Base-by-base conservation (phyloP, 2,888 invertebrate species). In the Automeris io region DNA sequence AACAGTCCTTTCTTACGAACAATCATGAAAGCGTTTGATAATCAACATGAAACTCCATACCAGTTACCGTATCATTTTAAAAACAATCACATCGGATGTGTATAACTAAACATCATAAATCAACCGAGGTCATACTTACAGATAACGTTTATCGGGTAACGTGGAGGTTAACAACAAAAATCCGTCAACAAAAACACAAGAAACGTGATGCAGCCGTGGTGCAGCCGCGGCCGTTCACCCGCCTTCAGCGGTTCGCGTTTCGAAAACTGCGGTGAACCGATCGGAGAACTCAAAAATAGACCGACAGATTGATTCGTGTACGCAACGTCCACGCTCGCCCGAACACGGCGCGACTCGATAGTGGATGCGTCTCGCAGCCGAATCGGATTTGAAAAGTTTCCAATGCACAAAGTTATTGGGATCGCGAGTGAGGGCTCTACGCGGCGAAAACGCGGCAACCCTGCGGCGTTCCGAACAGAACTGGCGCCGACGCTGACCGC, bases 221-320 rank as follows among this genome's bases (percentile, higher is more conserved):
- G 82, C 80, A 81, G 70, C 76, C 58, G 80, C 75, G 86, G 86
- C 70, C 86, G 83, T 85, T 85, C 65, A 86, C 85, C 86, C 82
- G 81, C 50, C 72, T 69, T 62, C 66, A 72, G 58, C 70, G 73
- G 71, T 65, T 69, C 79, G 79, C 82, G 85, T 85, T 83, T 83
- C 82, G 81, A 83, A 85, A 85, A 86, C 82, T 82, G 73, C 76
- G 65, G 67, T 63, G 74, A 70, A 74, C 75, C 76, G 85, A 80
- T 83, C 79, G 79, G 75, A 80, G 77, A 75, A 80, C 80, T 83
- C 85, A 83, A 83, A 86, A 86, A 86, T 86, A 85, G 86, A 83
- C 71, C 71, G 73, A 74, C 70, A 59, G 64, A 67, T 61, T 67
- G 64, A 67, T 61, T 67, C 54, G 64, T 61, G 65, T 59, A 70